Evolutionary conservation across 1,140 invertebrate species (phyloP), one percentile per base, ranked within the genome.

Genomic region (Achroia grisella): DNA sequence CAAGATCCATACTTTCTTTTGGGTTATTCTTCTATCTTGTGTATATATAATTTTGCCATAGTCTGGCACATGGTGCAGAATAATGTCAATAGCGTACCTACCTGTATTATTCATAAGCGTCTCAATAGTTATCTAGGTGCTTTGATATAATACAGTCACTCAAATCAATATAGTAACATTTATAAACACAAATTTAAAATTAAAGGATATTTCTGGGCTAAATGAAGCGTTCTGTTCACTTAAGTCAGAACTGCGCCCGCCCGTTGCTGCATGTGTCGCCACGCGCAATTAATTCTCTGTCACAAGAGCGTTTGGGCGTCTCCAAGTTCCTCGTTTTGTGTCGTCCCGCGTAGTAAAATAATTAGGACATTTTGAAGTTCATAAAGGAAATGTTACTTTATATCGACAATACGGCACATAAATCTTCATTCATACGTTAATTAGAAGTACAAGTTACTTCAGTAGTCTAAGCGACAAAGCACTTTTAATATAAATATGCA

Each of bases 311-410:
- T 81, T 81, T 81, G 75, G 75, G 75, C 76, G 75, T 85, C 71
- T 65, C 78, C 54, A 50, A 51, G 59, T 63, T 79, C 47, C 71
- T 82, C 77, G 69, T 82, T 82, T 85, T 85, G 81, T 76, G 68
- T 66, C 74, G 45, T 69, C 54, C 61, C 67, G 70, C 66, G 61
- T 63, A 58, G 66, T 66, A 62, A 70, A 66, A 80, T 85, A 85
- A 85, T 85, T 85, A 85, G 81, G 77, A 82, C 77, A 73, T 85
- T 85, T 85, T 85, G 78, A 85, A 71, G 71, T 79, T 85, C 78
- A 82, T 82, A 81, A 82, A 81, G 78, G 76, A 79, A 82, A 58
- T 71, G 75, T 81, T 81, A 76, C 74, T 84, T 80, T 80, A 82
- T 80, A 84, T 84, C 80, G 80, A 84, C 80, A 82, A 78, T 65